Conservation (phyloP, 1,140 invertebrate genomes). For the Scaptomyza montana region DNA sequence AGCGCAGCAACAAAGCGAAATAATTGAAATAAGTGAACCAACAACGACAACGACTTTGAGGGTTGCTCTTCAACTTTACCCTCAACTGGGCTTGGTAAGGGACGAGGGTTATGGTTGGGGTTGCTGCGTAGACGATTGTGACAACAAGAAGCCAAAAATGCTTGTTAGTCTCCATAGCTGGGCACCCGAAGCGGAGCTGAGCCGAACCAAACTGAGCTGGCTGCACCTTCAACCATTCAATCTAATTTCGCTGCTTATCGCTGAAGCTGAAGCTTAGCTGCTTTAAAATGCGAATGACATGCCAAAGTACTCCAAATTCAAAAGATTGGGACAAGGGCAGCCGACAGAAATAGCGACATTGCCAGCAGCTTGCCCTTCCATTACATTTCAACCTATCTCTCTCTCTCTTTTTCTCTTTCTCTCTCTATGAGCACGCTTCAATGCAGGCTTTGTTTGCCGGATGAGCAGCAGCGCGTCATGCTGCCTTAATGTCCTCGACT, state of each 20-base stretch:
- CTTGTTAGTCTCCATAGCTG: conserved; percentile 47
- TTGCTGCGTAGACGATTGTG: conserved; percentile 49
- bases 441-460: conserved; percentile 71
- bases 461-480: conserved; percentile 50
- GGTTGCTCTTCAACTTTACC: conserved; percentile 26
- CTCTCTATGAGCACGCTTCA: conserved; percentile 53
- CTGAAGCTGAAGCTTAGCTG: conserved; percentile 71
- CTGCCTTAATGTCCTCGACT: conserved; percentile 46
- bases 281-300: conserved; percentile 81
- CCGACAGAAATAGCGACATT: conserved; percentile 36
- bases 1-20: conserved; percentile 79
- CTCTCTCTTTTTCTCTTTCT: neutral
- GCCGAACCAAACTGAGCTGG: conserved; percentile 1
- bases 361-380: conserved; percentile 8
- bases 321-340: conserved; percentile 63
- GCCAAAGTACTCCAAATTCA: conserved; percentile 79
- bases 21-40: conserved; percentile 78
- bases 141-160: conserved; percentile 64
- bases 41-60: conserved; percentile 30
- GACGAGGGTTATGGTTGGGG: conserved; percentile 3
- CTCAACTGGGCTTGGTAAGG: neutral
- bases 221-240: conserved; percentile 73
- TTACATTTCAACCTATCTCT: neutral
- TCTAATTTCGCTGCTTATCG: conserved; percentile 80
- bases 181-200: conserved; percentile 11